A percentile compares a stretch with the other conserved stretches of the same genome.
Evolutionary conservation across 2,797 vertebrate species (phyloP).

Genomic region (Enteromius unitaeniatus): DNA sequence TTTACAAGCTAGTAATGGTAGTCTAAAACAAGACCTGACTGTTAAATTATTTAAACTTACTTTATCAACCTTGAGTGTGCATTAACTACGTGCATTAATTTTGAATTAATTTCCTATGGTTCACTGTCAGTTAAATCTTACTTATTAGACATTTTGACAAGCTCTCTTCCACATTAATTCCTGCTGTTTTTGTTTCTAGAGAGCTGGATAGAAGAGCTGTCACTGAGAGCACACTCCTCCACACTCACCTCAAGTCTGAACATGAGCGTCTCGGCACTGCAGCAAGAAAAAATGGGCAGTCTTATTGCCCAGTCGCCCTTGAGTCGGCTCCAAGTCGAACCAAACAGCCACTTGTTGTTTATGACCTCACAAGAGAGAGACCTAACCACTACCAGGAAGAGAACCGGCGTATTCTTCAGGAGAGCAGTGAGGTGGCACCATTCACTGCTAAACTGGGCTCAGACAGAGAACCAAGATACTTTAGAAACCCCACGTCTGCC

Average conservation of each 20-base stretch:
- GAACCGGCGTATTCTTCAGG: constrained; percentile 92
- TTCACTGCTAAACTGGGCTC: constrained; percentile 91
- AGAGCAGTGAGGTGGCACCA: constrained; percentile 95
- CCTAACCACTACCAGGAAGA: constrained; percentile 86
- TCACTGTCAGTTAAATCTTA: neutral
- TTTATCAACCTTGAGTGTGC: neutral
- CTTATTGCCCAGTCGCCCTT: constrained; percentile 75
- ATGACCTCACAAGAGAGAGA: constrained; percentile 51
- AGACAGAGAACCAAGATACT: constrained; percentile 80
- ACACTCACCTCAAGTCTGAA: constrained; percentile 85
- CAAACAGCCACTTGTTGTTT: constrained; percentile 85
- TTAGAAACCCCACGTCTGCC: constrained; percentile 76
- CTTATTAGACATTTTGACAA: constrained; percentile 14
- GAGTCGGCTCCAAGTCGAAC: constrained; percentile 60
- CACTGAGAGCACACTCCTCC: constrained; percentile 82
- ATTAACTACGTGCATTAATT: constrained; percentile 11
- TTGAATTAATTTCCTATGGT: constrained; percentile 1
- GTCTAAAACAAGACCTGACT: constrained; percentile 8
- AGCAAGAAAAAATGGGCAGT: constrained; percentile 64
- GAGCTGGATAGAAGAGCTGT: constrained; percentile 84
- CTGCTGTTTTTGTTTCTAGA: constrained; percentile 67
- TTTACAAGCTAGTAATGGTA: neutral
- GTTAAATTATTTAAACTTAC: neutral
- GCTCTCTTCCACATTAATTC: constrained; percentile 9
- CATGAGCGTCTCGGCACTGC: constrained; percentile 71